A percentile compares a stretch with the other conserved stretches of the same genome.
These are phyloP conservation scores for Amiota communis DNA, from an alignment of 2,888 invertebrate species.

Conservation along the genomic window DNA sequence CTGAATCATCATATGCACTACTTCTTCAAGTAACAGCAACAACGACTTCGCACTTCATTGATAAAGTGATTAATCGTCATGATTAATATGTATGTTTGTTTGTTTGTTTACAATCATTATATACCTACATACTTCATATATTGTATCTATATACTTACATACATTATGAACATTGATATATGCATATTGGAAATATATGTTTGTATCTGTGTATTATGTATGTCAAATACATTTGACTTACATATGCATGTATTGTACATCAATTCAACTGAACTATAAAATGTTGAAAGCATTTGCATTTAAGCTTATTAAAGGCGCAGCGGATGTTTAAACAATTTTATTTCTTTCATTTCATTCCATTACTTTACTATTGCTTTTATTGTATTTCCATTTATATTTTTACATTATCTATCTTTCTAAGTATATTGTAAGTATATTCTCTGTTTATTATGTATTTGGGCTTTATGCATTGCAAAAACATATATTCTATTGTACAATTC, in stretches of 20 bases:
- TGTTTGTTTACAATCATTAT: too few species aligned
- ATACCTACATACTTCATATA: conserved; percentile 46
- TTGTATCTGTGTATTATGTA: conserved; percentile 21
- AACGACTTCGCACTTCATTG: conserved; percentile 59
- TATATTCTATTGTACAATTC: too few species aligned
- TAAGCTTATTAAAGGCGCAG: conserved; percentile 42
- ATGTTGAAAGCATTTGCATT: not conserved
- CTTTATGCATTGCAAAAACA: not conserved
- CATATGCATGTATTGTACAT: not conserved
- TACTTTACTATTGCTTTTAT: not conserved
- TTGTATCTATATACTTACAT: not conserved
- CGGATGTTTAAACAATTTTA: conserved; percentile 58
- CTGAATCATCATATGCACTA: too few species aligned
- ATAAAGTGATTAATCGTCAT: conserved; percentile 65
- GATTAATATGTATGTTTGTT: conserved; percentile 41
- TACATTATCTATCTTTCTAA: not conserved
- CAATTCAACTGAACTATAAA: not conserved
- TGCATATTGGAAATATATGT: not conserved
- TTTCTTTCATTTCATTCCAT: conserved; percentile 1
- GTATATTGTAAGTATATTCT: not conserved
- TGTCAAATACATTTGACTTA: conserved; percentile 2
- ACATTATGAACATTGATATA: not conserved
- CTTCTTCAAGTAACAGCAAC: too few species aligned
- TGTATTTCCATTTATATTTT: not conserved
- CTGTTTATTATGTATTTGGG: not conserved